phyloP scores from a whole-genome alignment of 2,888 invertebrate genomes.

The Poecilus cupreus region DNA sequence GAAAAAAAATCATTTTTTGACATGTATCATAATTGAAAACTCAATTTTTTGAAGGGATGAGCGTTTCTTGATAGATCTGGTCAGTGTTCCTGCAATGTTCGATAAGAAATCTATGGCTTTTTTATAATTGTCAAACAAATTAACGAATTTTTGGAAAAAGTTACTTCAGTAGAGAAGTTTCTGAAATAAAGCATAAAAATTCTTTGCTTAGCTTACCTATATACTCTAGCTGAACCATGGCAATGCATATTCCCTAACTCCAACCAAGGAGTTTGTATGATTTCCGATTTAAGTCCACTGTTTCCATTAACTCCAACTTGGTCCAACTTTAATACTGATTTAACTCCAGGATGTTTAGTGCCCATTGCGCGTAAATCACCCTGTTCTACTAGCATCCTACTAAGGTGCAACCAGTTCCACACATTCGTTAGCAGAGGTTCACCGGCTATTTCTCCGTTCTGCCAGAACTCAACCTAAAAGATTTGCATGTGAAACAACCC shows the following conservation, averaged over 20 bases:
- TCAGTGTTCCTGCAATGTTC: no score
- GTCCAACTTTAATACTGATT: conserved; percentile 76
- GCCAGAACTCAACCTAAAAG: conserved; percentile 81
- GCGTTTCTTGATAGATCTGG: no score
- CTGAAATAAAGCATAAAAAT: no score
- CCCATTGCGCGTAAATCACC: conserved; percentile 76
- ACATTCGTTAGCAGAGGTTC: conserved; percentile 84
- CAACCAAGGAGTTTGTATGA: conserved; percentile 77
- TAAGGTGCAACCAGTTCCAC: conserved; percentile 89
- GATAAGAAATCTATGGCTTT: no score
- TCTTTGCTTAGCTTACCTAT: conserved; percentile 72
- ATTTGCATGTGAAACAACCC: not conserved
- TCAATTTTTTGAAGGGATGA: no score
- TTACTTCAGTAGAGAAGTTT: no score
- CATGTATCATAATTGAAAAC: no score
- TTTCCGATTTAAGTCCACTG: conserved; percentile 76
- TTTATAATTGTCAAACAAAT: no score
- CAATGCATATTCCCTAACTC: conserved; percentile 77
- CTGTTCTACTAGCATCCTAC: conserved; percentile 82
- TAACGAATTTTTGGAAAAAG: no score
- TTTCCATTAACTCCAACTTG: conserved; percentile 69
- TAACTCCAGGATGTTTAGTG: conserved; percentile 79
- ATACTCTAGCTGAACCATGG: conserved; percentile 75
- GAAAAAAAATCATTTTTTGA: no score
- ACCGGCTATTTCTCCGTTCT: conserved; percentile 86